Conservation (phyloP, 2,113 vertebrate genomes). For the Myiozetetes cayanensis region DNA sequence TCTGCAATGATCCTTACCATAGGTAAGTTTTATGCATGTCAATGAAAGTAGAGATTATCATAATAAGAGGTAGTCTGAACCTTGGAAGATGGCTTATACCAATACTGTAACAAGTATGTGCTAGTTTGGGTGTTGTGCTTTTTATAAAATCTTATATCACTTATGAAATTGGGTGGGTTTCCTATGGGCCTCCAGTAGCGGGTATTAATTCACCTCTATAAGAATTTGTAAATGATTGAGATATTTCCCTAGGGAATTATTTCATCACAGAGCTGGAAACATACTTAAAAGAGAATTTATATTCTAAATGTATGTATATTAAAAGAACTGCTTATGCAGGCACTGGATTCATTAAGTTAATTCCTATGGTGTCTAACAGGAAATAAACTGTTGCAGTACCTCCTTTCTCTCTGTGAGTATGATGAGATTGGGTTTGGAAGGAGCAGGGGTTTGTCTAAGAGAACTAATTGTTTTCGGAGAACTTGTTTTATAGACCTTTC, state of each 20-base stretch:
- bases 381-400: neutral
- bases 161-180: neutral
- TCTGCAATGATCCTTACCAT: fast-evolving
- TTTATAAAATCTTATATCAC: neutral
- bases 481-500: neutral
- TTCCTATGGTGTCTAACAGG: neutral
- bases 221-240: neutral
- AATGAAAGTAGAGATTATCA: neutral
- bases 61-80: neutral
- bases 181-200: neutral
- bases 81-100: neutral
- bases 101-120: neutral
- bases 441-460: neutral
- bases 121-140: neutral
- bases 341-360: neutral
- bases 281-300: neutral
- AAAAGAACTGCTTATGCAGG: neutral
- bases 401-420: neutral
- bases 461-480: neutral
- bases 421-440: neutral
- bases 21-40: neutral
- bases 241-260: neutral
- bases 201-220: neutral
- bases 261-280: neutral
- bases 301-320: neutral